A percentile compares a stretch with the other conserved stretches of the same genome.
Evolutionary conservation across 2,113 vertebrate species (phyloP).

Genomic region (Uria aalge): DNA sequence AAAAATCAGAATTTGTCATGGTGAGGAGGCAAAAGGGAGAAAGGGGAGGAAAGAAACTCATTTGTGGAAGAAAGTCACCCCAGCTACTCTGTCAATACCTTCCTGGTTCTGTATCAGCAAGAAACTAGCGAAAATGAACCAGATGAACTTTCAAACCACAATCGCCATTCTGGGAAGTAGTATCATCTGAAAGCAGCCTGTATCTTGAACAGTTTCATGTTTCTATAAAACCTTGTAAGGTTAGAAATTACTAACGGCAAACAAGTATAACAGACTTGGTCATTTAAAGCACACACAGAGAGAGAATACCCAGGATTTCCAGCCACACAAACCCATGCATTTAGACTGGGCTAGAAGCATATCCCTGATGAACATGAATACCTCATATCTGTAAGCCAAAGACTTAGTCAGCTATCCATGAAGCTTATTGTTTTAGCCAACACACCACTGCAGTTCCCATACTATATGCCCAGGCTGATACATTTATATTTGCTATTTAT

Average conservation of each 20-base stretch:
- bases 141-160: conserved; percentile 18
- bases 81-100: background rate
- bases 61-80: background rate
- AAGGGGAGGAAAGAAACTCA: background rate
- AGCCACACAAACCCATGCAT: background rate
- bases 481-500: background rate
- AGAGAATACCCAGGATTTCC: background rate
- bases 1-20: background rate
- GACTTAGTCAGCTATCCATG: background rate
- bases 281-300: background rate
- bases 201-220: background rate
- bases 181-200: background rate
- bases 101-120: background rate
- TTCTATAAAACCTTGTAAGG: background rate
- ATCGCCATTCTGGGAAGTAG: background rate
- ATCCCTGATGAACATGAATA: background rate
- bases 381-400: background rate
- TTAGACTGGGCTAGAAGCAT: background rate
- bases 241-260: background rate
- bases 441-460: background rate
- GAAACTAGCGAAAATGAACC: conserved; percentile 8
- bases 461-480: background rate
- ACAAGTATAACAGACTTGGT: background rate
- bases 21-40: background rate
- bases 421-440: background rate